phyloP scores from a whole-genome alignment of 2,113 vertebrate species.

The Zosterops japonicus region DNA sequence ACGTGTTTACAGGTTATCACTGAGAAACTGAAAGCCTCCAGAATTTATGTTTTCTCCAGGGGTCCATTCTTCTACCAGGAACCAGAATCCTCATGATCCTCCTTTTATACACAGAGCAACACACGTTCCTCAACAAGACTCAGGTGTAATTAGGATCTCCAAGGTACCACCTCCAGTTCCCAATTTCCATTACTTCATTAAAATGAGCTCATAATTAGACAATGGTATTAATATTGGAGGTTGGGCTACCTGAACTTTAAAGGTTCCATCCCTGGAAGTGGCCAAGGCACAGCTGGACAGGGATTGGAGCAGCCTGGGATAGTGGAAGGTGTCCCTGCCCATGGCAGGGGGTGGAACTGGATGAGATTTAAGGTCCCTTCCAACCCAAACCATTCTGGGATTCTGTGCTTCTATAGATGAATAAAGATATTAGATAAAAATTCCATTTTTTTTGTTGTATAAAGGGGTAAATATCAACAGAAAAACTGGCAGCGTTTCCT shows the following conservation, averaged over 20 bases:
- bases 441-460: accelerated
- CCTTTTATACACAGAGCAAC: neutral
- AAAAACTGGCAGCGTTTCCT: neutral
- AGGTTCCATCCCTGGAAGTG: neutral
- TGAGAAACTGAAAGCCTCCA: neutral
- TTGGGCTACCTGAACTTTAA: neutral
- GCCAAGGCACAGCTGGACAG: accelerated
- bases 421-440: neutral
- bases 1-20: neutral
- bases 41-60: neutral
- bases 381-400: neutral
- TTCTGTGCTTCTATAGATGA: neutral
- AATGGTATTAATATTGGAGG: neutral
- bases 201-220: neutral
- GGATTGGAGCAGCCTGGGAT: neutral
- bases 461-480: neutral
- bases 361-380: no score
- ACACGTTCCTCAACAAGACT: neutral
- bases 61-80: neutral
- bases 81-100: neutral
- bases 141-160: neutral
- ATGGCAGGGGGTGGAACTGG: neutral
- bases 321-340: neutral
- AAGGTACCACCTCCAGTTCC: neutral
- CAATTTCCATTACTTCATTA: neutral